Conservation (phyloP, 30 jellyfish, hydroid and myxozoan species). For the Chironex yamaguchii region DNA sequence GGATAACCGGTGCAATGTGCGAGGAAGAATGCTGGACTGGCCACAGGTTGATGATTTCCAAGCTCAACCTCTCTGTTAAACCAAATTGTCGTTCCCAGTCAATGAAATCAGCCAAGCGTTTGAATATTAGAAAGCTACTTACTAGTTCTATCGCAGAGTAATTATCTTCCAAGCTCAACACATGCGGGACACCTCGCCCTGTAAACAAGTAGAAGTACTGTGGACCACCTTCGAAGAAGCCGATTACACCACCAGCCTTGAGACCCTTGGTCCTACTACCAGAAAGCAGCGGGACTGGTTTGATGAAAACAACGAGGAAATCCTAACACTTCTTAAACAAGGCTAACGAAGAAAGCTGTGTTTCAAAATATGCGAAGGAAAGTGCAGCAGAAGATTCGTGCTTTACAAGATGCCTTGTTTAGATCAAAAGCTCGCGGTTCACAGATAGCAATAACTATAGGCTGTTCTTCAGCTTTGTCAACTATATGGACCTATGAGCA, state of each 20-base stretch:
- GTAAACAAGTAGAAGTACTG: too few relatives aligned
- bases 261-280: neutral
- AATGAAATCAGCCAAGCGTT: neutral
- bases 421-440: neutral
- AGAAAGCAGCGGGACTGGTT: constrained; percentile 8
- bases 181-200: too few relatives aligned
- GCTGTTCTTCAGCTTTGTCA: neutral
- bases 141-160: too few relatives aligned
- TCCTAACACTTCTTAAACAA: neutral
- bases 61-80: neutral
- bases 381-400: constrained; percentile 3
- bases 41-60: constrained; percentile 13
- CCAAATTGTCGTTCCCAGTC: neutral
- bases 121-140: neutral
- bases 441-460: neutral
- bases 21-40: constrained; percentile 45
- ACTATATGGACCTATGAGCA: too few relatives aligned
- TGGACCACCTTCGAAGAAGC: too few relatives aligned
- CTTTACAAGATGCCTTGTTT: neutral
- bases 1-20: constrained; percentile 22
- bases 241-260: too few relatives aligned
- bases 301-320: neutral
- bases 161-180: too few relatives aligned
- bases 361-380: neutral
- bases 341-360: neutral